phyloP scores from a whole-genome alignment of 1,140 invertebrate genomes.

The Bombus haemorrhoidalis region DNA sequence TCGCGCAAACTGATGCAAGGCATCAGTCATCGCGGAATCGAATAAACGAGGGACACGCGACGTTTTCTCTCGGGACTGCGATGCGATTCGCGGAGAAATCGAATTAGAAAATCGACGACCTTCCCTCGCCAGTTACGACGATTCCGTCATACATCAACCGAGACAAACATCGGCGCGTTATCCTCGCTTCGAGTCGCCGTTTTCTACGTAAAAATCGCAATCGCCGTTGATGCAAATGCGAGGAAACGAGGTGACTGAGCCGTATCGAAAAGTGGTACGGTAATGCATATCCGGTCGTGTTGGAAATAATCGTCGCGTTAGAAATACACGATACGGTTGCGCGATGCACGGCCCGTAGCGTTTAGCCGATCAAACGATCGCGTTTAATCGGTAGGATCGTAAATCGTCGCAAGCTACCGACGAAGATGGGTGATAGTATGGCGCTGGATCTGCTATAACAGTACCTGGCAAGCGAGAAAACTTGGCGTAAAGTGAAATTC shows the following conservation, averaged over 20 bases:
- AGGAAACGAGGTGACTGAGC: constrained; percentile 32
- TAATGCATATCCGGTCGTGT: not conserved
- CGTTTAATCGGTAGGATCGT: not conserved
- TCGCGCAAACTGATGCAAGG: not conserved
- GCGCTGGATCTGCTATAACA: too few species aligned
- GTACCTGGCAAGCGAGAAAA: too few species aligned
- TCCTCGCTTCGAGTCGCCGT: not conserved
- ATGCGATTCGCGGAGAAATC: not conserved
- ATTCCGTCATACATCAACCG: not conserved
- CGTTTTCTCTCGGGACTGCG: not conserved
- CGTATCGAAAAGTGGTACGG: not conserved
- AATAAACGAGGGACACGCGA: not conserved
- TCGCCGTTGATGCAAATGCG: constrained; percentile 20
- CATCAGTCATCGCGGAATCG: not conserved
- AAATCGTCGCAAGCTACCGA: not conserved
- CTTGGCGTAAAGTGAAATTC: too few species aligned
- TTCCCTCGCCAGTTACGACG: not conserved
- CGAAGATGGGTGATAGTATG: too few species aligned
- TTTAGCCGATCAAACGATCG: not conserved
- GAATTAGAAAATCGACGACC: not conserved
- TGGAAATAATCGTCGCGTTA: not conserved
- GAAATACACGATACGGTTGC: not conserved
- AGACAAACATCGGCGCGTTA: not conserved
- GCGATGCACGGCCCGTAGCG: not conserved
- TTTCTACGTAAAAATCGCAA: not conserved